Conservation (phyloP, 2,113 vertebrate species). For the Lipophrys pholis region DNA sequence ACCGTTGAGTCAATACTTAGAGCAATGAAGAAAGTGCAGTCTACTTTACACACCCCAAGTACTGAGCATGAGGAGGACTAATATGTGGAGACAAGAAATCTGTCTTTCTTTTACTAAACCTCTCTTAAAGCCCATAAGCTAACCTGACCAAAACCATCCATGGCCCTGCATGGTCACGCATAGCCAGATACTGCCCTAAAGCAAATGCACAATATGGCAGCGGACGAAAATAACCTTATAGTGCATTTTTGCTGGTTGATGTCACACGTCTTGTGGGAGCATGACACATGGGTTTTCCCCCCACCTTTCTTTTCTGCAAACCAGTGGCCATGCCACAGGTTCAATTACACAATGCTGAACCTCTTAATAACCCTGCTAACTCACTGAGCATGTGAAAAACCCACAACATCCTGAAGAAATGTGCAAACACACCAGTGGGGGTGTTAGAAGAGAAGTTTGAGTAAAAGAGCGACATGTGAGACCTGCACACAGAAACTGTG, state of each 20-base stretch:
- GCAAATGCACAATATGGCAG: conserved; percentile 41
- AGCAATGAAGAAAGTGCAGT: conserved; percentile 20
- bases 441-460: not conserved
- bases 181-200: conserved; percentile 14
- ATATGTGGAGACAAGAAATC: not conserved
- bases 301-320: not conserved
- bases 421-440: not conserved
- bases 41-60: conserved; percentile 24
- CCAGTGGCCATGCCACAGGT: conserved; percentile 9
- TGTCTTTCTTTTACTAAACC: not conserved
- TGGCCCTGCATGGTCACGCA: conserved; percentile 12
- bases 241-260: conserved; percentile 57
- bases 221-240: conserved; percentile 53
- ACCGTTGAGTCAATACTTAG: conserved; percentile 6
- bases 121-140: not conserved
- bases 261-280: conserved; percentile 40
- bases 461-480: not conserved
- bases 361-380: conserved; percentile 29
- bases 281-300: conserved; percentile 21
- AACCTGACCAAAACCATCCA: not conserved
- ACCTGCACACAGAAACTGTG: not conserved
- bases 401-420: conserved; percentile 16
- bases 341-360: conserved; percentile 21
- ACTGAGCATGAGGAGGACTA: not conserved
- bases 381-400: conserved; percentile 34